Percentiles rank a stretch among this genome's conserved stretches.
Evolutionary conservation across 2,797 vertebrate species (phyloP).

Genomic region (Muscicapa comitata): DNA sequence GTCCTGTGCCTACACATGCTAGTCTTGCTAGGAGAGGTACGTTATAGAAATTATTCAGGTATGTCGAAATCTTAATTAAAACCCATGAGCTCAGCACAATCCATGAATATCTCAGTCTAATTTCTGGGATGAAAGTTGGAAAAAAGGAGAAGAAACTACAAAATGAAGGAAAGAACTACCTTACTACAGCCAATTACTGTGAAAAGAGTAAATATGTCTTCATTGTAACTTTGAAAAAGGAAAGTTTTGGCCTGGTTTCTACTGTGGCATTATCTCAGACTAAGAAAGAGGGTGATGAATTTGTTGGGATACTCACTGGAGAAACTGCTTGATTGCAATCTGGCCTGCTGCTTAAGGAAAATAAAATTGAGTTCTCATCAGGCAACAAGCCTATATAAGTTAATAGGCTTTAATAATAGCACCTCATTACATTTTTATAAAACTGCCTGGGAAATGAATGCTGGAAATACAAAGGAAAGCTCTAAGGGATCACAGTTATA

Average conservation of each 20-base stretch:
- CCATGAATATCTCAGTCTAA: neutral
- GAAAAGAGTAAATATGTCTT: constrained; percentile 31
- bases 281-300: constrained; percentile 59
- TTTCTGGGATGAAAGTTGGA: neutral
- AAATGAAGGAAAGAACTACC: neutral
- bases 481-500: constrained; percentile 54
- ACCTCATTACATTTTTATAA: constrained; percentile 67
- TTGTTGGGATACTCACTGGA: constrained; percentile 47
- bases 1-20: constrained; percentile 1
- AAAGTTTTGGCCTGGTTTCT: constrained; percentile 1
- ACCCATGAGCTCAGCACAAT: neutral
- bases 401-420: constrained; percentile 69
- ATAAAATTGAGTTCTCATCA: constrained; percentile 66
- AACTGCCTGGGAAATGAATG: constrained; percentile 60
- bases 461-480: constrained; percentile 55
- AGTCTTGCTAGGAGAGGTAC: neutral
- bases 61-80: constrained; percentile 16
- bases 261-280: constrained; percentile 52
- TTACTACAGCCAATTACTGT: neutral
- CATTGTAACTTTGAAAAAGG: neutral
- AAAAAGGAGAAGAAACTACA: neutral
- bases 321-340: constrained; percentile 67
- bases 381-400: constrained; percentile 55
- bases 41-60: neutral
- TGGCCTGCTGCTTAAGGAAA: constrained; percentile 64